phyloP scores from a whole-genome alignment of 2,113 vertebrate species.

The Ahaetulla prasina region DNA sequence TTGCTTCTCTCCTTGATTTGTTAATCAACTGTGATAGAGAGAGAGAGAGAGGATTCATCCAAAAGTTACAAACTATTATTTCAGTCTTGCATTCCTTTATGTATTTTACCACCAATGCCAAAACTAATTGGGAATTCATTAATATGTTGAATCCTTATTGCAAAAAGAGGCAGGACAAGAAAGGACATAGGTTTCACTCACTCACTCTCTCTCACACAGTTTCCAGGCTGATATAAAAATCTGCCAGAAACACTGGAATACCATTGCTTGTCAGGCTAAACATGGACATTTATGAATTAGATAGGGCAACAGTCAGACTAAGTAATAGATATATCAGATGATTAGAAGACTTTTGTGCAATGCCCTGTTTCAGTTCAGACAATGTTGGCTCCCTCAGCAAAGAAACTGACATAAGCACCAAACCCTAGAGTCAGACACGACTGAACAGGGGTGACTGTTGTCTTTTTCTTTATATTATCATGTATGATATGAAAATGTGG shows the following conservation, averaged over 20 bases:
- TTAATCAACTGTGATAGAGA: too few relatives aligned
- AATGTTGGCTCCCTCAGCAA: too few relatives aligned
- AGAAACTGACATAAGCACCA: too few relatives aligned
- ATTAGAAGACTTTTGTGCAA: too few relatives aligned
- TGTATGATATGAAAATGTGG: not conserved
- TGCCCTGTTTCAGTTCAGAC: too few relatives aligned
- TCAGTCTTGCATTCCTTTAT: not conserved
- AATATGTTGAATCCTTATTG: not conserved
- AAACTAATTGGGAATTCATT: not conserved
- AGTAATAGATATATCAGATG: too few relatives aligned
- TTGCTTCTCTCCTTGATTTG: too few relatives aligned
- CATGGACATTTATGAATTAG: too few relatives aligned
- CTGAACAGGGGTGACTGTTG: too few relatives aligned
- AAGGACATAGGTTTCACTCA: too few relatives aligned
- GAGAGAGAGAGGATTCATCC: not conserved
- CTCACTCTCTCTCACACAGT: not conserved
- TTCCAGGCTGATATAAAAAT: not conserved
- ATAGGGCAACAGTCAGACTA: too few relatives aligned
- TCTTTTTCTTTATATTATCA: not conserved
- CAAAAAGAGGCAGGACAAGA: not conserved
- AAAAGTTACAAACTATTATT: not conserved
- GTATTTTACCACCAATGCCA: not conserved
- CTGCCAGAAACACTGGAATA: not conserved
- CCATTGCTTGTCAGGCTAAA: not conserved
- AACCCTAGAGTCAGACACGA: too few relatives aligned